A percentile compares a stretch with the other conserved stretches of the same genome.
Evolutionary conservation across 2,888 invertebrate genomes (phyloP).

Genomic region (Microplitis deprimator): DNA sequence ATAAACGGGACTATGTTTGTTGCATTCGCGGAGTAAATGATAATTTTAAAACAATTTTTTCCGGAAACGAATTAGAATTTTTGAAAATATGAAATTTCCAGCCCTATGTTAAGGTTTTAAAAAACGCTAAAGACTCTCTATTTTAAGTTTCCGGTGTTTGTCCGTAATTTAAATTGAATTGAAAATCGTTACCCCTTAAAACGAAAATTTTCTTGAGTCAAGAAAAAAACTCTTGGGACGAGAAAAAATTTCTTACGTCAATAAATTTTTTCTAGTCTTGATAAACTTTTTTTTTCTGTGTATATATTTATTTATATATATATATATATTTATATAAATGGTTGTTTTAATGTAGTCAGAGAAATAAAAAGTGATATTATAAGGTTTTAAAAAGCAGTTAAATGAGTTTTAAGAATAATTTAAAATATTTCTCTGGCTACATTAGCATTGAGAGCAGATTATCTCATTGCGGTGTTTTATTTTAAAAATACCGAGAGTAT

Average conservation of each 20-base stretch:
- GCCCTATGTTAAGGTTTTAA: too few relatives aligned
- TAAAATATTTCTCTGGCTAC: slow-evolving; percentile 48
- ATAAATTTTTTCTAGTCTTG: too few relatives aligned
- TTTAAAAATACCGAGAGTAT: slow-evolving; percentile 6
- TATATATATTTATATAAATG: slow-evolving; percentile 31
- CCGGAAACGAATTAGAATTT: too few relatives aligned
- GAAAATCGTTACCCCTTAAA: too few relatives aligned
- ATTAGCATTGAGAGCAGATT: slow-evolving; percentile 35
- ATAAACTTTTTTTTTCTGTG: too few relatives aligned
- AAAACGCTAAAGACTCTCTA: too few relatives aligned
- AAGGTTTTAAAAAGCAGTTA: background rate
- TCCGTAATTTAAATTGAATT: too few relatives aligned
- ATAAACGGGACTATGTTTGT: too few relatives aligned
- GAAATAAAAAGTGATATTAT: slow-evolving; percentile 37
- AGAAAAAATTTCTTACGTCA: slow-evolving; percentile 16
- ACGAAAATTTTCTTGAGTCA: background rate
- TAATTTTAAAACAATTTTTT: too few relatives aligned
- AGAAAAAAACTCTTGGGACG: background rate
- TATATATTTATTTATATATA: slow-evolving; percentile 21
- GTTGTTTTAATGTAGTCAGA: slow-evolving; percentile 43
- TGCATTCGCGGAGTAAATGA: too few relatives aligned
- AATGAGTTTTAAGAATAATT: background rate
- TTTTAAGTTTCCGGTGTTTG: too few relatives aligned
- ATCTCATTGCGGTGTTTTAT: slow-evolving; percentile 29
- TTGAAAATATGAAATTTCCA: too few relatives aligned